These are phyloP conservation scores for Polyommatus icarus DNA, from an alignment of 2,888 invertebrate species.

Conservation along the genomic window DNA sequence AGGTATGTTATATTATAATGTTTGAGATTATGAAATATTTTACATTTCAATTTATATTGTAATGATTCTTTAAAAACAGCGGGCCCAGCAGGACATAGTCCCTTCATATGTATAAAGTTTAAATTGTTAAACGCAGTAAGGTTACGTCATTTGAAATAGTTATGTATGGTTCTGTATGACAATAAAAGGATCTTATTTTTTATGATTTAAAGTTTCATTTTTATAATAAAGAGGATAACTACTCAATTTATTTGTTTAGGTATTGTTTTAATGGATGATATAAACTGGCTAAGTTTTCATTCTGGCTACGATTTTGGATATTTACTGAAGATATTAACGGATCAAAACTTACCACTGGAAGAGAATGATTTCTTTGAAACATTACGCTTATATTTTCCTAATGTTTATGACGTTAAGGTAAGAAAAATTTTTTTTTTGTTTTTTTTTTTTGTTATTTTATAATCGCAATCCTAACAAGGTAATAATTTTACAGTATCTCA, in stretches of 20 bases:
- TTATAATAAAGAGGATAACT: background rate
- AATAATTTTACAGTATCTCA: conserved; percentile 85
- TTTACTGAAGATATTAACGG: conserved; percentile 92
- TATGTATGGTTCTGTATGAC: too few relatives aligned
- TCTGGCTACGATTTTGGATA: conserved; percentile 99
- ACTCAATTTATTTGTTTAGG: conserved; percentile 62
- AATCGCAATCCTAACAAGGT: background rate
- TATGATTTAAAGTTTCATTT: background rate
- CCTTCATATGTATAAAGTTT: too few relatives aligned
- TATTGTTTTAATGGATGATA: conserved; percentile 93
- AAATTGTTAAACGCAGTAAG: too few relatives aligned
- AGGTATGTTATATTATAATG: conserved; percentile 61
- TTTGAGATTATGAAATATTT: background rate
- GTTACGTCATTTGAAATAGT: too few relatives aligned
- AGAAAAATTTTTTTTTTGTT: conserved; percentile 39
- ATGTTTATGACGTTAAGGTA: conserved; percentile 96
- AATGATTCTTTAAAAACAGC: too few relatives aligned
- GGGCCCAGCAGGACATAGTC: too few relatives aligned
- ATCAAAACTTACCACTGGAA: conserved; percentile 92
- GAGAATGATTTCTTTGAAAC: conserved; percentile 96
- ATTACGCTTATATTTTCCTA: conserved; percentile 93
- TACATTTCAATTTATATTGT: background rate
- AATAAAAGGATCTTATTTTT: too few relatives aligned
- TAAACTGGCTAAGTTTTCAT: conserved; percentile 98
- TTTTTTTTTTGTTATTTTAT: background rate